Conservation (phyloP, 2,888 invertebrate genomes). For the Drosophila neonasuta region DNA sequence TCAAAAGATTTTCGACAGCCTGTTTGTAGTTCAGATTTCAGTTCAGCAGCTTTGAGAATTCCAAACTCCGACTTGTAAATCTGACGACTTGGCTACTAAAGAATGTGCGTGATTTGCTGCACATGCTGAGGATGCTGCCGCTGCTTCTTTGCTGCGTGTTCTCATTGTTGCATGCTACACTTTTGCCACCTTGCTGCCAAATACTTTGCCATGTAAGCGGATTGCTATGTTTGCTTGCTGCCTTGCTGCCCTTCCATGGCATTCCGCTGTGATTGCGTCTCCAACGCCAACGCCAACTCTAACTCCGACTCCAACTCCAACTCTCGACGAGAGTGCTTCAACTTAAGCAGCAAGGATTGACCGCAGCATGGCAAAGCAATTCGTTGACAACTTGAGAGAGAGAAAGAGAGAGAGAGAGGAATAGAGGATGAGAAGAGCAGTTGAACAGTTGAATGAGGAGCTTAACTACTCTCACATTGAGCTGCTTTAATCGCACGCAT, state of each 20-base stretch:
- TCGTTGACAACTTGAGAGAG: slow-evolving; percentile 15
- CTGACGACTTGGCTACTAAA: neutral
- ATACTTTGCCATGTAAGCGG: slow-evolving; percentile 10
- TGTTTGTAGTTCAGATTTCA: neutral
- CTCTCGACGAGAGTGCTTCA: slow-evolving; percentile 1
- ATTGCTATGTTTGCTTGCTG: neutral
- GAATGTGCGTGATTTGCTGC: slow-evolving; percentile 16
- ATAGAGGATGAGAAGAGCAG: too few species aligned
- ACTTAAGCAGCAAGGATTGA: slow-evolving; percentile 21
- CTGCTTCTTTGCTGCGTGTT: neutral
- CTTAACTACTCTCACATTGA: slow-evolving; percentile 15
- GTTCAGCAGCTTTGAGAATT: neutral
- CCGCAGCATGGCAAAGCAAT: slow-evolving; percentile 15
- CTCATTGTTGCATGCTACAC: neutral
- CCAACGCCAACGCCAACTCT: neutral
- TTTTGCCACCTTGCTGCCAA: slow-evolving; percentile 7
- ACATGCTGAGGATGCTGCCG: slow-evolving; percentile 2
- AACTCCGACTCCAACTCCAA: neutral
- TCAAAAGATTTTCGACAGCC: too few species aligned
- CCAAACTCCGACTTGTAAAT: neutral
- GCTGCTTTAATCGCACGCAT: slow-evolving; percentile 31
- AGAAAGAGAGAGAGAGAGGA: neutral
- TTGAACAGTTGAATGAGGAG: neutral
- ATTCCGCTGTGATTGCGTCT: neutral
- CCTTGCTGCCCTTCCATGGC: neutral